Conservation (phyloP, 1,140 invertebrate species). For the Pseudoatta argentina region DNA sequence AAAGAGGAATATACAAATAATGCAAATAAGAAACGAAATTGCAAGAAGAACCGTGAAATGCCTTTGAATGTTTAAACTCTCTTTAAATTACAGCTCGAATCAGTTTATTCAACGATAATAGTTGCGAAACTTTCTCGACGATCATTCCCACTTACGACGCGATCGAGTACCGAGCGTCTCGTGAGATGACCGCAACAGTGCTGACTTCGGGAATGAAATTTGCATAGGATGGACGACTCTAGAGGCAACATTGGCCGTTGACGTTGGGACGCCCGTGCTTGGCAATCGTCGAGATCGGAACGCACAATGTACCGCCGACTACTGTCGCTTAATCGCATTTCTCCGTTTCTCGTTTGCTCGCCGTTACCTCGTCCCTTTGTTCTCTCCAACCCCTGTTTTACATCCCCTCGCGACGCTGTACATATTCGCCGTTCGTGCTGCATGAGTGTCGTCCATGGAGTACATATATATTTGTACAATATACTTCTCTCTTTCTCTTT, state of each 20-base stretch:
- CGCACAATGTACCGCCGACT: slow-evolving; percentile 29
- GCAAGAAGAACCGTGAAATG: background rate
- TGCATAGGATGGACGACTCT: slow-evolving; percentile 31
- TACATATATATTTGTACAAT: slow-evolving; percentile 18
- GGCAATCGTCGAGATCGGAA: slow-evolving; percentile 55
- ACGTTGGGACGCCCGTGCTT: background rate
- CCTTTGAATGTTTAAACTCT: background rate
- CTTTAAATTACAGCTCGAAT: background rate
- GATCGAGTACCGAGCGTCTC: background rate
- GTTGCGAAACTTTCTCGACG: background rate
- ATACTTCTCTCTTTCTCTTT: slow-evolving; percentile 5
- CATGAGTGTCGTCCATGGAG: background rate
- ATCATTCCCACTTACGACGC: background rate
- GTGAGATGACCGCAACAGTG: slow-evolving; percentile 15
- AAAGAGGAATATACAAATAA: background rate
- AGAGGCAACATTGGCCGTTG: slow-evolving; percentile 4
- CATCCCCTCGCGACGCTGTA: slow-evolving; percentile 23
- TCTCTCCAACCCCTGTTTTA: background rate
- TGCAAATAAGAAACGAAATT: background rate
- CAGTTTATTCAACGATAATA: background rate
- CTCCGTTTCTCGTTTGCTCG: slow-evolving; percentile 57
- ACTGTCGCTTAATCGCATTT: slow-evolving; percentile 58
- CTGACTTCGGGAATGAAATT: slow-evolving; percentile 30
- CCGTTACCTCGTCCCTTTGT: slow-evolving; percentile 1
- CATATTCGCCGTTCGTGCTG: slow-evolving; percentile 30